phyloP scores from a whole-genome alignment of 1,140 invertebrate species.

The Tyrophagus putrescentiae region DNA sequence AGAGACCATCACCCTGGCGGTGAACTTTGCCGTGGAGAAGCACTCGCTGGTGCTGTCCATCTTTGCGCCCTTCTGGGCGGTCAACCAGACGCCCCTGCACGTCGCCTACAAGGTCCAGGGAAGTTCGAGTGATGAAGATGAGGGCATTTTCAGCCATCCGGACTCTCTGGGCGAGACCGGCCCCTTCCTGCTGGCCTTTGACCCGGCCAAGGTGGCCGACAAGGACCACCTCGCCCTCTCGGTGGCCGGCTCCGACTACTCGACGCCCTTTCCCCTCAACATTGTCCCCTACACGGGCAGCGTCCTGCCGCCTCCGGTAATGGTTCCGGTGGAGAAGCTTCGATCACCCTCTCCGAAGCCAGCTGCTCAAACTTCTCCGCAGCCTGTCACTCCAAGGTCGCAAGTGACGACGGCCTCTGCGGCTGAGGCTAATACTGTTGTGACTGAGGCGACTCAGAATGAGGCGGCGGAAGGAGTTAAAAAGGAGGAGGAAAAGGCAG shows the following conservation, averaged over 20 bases:
- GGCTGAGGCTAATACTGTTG: too few species aligned
- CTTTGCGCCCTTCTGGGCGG: slow-evolving; percentile 79
- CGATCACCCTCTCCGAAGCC: too few species aligned
- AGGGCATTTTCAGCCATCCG: not conserved
- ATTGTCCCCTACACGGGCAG: slow-evolving; percentile 84
- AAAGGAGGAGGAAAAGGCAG: too few species aligned
- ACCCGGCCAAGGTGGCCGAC: slow-evolving; percentile 17
- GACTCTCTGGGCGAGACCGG: slow-evolving; percentile 27
- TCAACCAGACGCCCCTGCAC: slow-evolving; percentile 82
- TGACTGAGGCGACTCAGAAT: too few species aligned
- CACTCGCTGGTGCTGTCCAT: slow-evolving; percentile 12
- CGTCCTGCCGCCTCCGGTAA: slow-evolving; percentile 68
- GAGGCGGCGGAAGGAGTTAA: too few species aligned
- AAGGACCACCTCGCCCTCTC: slow-evolving; percentile 41
- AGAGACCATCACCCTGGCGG: not conserved
- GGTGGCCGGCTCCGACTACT: slow-evolving; percentile 79
- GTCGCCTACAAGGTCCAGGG: slow-evolving; percentile 75
- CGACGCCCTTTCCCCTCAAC: slow-evolving; percentile 88
- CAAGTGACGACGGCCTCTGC: too few species aligned
- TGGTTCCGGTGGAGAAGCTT: too few species aligned
- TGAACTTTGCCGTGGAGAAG: slow-evolving; percentile 16
- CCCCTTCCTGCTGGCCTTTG: slow-evolving; percentile 22
- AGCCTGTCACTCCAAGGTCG: too few species aligned
- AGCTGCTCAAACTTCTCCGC: too few species aligned
- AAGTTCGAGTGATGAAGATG: slow-evolving; percentile 19